Evolutionary conservation across 2,797 vertebrate species (phyloP).

Genomic region (Schizopygopsis pylzovi): DNA sequence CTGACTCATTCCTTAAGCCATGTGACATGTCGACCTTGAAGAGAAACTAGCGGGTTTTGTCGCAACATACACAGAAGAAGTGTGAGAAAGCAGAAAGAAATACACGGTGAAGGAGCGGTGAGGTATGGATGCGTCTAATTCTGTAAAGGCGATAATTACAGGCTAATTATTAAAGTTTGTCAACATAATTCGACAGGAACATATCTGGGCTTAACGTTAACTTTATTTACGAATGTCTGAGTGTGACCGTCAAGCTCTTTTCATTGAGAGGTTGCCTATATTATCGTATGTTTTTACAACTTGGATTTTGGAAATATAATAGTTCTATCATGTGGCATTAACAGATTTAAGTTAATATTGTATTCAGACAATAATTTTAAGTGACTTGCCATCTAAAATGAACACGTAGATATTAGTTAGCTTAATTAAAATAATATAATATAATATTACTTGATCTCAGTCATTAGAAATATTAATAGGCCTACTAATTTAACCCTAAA

Average conservation of each 20-base stretch:
- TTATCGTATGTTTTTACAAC: not conserved
- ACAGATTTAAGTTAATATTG: not conserved
- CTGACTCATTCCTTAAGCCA: not conserved
- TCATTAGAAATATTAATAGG: too few species aligned
- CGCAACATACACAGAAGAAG: not conserved
- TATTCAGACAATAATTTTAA: too few species aligned
- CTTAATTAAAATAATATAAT: too few species aligned
- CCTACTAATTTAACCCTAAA: too few species aligned
- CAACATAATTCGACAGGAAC: not conserved
- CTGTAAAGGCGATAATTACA: not conserved
- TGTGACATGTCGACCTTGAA: not conserved
- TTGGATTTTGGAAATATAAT: not conserved
- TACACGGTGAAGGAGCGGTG: not conserved
- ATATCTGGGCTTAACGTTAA: not conserved
- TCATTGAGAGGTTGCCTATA: not conserved
- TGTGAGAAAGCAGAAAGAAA: too few species aligned
- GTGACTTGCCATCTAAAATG: too few species aligned
- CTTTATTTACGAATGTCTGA: not conserved
- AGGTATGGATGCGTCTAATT: not conserved
- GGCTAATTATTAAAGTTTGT: not conserved
- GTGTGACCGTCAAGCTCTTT: not conserved
- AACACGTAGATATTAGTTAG: too few species aligned
- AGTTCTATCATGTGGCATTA: not conserved
- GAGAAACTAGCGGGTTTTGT: not conserved
- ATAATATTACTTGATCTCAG: too few species aligned